Percentiles rank a stretch among this genome's conserved stretches.
phyloP scores from a whole-genome alignment of 92 coral and sea anemone genomes.

The Epizoanthus rinbou region DNA sequence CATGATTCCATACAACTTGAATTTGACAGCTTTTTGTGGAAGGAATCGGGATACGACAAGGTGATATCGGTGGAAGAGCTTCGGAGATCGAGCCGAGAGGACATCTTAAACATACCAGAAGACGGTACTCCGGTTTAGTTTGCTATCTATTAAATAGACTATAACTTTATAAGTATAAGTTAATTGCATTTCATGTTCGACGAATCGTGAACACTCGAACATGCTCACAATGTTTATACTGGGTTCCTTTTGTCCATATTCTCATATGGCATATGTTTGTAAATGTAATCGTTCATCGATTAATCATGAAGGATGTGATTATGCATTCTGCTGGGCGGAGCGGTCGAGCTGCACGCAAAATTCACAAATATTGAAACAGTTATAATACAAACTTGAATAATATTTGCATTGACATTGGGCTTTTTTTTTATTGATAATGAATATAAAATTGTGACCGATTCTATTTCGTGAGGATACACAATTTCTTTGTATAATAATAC shows the following conservation, averaged over 20 bases:
- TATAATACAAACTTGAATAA: background rate
- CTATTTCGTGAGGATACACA: background rate
- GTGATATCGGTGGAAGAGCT: conserved; percentile 40
- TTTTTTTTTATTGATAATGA: background rate
- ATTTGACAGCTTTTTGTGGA: conserved; percentile 18
- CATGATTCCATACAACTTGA: conserved; percentile 29
- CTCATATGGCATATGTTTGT: background rate
- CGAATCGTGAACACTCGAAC: background rate
- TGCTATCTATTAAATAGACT: background rate
- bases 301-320: background rate
- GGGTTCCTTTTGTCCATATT: background rate
- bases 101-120: conserved; percentile 41
- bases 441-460: background rate
- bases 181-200: background rate
- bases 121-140: conserved; percentile 34
- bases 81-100: conserved; percentile 28
- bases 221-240: background rate
- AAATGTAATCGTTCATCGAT: background rate
- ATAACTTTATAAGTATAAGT: too few relatives aligned
- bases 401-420: background rate
- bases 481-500: too few relatives aligned
- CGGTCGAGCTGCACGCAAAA: background rate
- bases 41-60: conserved; percentile 22
- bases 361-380: background rate
- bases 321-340: background rate